Evolutionary conservation across 2,888 invertebrate species (phyloP), one percentile per base, ranked within the genome.

Genomic region (Campopleginae sp.): DNA sequence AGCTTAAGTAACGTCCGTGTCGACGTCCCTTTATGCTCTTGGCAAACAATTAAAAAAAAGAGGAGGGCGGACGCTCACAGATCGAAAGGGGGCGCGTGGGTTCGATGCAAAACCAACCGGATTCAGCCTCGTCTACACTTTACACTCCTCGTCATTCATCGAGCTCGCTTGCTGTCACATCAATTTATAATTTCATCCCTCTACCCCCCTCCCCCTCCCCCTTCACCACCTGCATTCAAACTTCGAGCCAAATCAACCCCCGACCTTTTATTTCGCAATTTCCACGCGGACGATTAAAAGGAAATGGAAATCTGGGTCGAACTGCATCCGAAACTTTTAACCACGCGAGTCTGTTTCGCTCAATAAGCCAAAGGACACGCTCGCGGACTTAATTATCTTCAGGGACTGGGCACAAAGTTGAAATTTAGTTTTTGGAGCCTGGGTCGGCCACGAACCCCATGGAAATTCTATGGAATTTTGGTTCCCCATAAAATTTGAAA

Each of bases 21-120:
- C 79, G 74, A 75, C 77, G 70, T 70, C 75, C 46, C 31, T 84
- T 86, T 80, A 86, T 86, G 70, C 72, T 79, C 86, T 82, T 74
- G 61, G 87, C 82, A 89, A 90, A 90, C 90, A 88, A 85, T 19
- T 58, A 23, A 48, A 68, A 46, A 48, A 87, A 72, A 58, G 70
- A 82, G 70, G n/a, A 14, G 0, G 63, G n/a, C 31, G 10, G 23
- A 48, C 38, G 38, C 38, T 7, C 38, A 38, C 38, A 51, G 27
- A 48, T 76, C 66, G 48, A 51, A 70, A 58, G 84, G 84, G 71
- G 71, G 84, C 54, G 76, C 54, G 76, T 58, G 76, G 63, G 31
- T 12, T 51, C 68, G 61, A 58, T 58, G 65, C 46, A 23, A 33
- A 14, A 48, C n/a, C 33, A 38, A 10, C 33, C 7, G 48, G 44